Evolutionary conservation across 2,113 vertebrate species (phyloP).

Genomic region (Silurus asotus): DNA sequence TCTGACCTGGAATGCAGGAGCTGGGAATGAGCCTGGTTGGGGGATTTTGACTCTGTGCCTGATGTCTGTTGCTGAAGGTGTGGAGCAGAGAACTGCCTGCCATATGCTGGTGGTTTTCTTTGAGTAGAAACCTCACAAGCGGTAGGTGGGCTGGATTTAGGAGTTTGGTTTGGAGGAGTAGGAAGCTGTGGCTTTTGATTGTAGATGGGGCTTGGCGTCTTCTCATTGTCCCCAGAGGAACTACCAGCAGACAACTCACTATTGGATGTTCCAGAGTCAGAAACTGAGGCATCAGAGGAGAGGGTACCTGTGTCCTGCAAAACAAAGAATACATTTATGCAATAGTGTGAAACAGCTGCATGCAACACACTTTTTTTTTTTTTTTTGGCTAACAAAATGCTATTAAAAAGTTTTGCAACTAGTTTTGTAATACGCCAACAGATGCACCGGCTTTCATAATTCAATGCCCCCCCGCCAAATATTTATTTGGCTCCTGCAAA

Average conservation of each 20-base stretch:
- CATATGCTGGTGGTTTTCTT: conserved; percentile 61
- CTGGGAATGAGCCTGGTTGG: conserved; percentile 43
- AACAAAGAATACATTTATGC: neutral
- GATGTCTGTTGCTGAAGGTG: conserved; percentile 60
- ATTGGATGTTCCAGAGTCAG: conserved; percentile 58
- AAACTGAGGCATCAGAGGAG: conserved; percentile 60
- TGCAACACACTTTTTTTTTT: neutral
- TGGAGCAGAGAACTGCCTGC: conserved; percentile 63
- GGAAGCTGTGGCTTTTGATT: conserved; percentile 51
- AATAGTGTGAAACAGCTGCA: neutral
- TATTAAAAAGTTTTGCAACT: too few species aligned
- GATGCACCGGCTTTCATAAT: too few species aligned
- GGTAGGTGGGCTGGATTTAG: conserved; percentile 30
- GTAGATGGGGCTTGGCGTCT: conserved; percentile 54
- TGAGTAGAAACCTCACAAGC: conserved; percentile 26
- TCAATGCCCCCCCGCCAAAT: too few species aligned
- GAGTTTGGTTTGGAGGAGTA: neutral
- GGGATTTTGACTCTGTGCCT: conserved; percentile 11
- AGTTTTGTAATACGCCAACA: too few species aligned
- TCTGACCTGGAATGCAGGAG: conserved; percentile 62
- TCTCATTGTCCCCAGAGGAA: conserved; percentile 60
- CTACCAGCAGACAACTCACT: conserved; percentile 63
- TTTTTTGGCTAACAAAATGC: too few species aligned
- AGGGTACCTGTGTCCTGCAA: conserved; percentile 58
- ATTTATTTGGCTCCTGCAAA: too few species aligned